Evolutionary conservation across 1,140 invertebrate genomes (phyloP).

Genomic region (Schlechtendalia chinensis): DNA sequence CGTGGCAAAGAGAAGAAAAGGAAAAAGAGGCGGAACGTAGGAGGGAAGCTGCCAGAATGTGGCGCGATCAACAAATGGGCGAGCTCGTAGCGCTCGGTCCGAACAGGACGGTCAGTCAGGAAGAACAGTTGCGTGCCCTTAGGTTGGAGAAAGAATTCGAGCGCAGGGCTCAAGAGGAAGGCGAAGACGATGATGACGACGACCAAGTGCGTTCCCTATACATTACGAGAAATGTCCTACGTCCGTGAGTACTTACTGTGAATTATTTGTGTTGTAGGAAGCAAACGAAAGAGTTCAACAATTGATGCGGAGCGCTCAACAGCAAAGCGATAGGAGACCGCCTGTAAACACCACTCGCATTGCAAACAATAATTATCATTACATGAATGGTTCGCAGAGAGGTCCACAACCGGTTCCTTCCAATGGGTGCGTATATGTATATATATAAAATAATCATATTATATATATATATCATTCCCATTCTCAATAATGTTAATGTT

Average conservation of each 20-base stretch:
- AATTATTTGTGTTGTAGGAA: constrained; percentile 53
- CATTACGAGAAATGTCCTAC: too few relatives aligned
- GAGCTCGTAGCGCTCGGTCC: constrained; percentile 67
- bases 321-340: constrained; percentile 56
- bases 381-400: constrained; percentile 49
- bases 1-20: constrained; percentile 85
- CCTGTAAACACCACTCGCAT: constrained; percentile 7
- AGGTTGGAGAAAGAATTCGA: constrained; percentile 86
- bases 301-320: constrained; percentile 56
- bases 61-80: constrained; percentile 80
- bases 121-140: constrained; percentile 79
- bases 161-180: constrained; percentile 74
- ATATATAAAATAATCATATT: too few relatives aligned
- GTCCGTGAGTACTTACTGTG: too few relatives aligned
- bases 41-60: constrained; percentile 68
- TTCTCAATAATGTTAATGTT: too few relatives aligned
- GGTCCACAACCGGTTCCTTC: constrained; percentile 38
- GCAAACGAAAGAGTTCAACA: constrained; percentile 59
- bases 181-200: constrained; percentile 75
- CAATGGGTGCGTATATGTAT: constrained; percentile 32
- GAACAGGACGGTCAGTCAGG: constrained; percentile 73
- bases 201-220: constrained; percentile 50
- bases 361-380: constrained; percentile 40
- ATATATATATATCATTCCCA: too few relatives aligned
- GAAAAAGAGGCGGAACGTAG: constrained; percentile 74